A percentile compares a stretch with the other conserved stretches of the same genome.
Conservation (phyloP, 2,113 vertebrate genomes). For the Oreocharis arfaki region DNA sequence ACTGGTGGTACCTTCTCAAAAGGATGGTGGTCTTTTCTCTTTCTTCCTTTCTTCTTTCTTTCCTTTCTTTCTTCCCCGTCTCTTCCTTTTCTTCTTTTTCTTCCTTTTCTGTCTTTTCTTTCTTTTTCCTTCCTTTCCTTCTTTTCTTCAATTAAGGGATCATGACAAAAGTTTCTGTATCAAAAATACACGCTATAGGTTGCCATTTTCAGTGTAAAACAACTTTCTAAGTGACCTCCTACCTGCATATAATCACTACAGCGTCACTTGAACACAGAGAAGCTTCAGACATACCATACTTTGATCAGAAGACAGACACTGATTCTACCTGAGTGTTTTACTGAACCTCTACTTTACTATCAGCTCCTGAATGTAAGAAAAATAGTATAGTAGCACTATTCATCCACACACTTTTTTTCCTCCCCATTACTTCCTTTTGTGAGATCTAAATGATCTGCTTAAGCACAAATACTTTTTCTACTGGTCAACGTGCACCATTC, state of each 20-base stretch:
- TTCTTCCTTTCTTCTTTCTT: fast-evolving
- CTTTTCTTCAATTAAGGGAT: neutral
- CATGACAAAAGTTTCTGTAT: neutral
- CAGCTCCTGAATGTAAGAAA: neutral
- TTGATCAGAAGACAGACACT: neutral
- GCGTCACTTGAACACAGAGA: neutral
- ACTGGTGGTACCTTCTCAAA: neutral
- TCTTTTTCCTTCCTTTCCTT: too few relatives aligned
- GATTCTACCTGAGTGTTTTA: neutral
- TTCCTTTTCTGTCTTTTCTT: neutral
- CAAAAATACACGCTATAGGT: neutral
- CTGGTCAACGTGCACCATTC: neutral
- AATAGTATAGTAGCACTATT: neutral
- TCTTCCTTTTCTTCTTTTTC: neutral
- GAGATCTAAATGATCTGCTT: neutral
- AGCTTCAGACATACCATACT: neutral
- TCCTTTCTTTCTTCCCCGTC: neutral
- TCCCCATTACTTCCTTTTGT: neutral
- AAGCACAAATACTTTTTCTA: neutral
- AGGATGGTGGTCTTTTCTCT: too few relatives aligned
- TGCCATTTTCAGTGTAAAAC: neutral
- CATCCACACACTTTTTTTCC: neutral
- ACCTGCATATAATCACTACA: neutral
- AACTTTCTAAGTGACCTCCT: neutral
- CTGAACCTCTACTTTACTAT: neutral